A percentile compares a stretch with the other conserved stretches of the same genome.
phyloP scores from a whole-genome alignment of 2,797 vertebrate species.

The Tolypeutes matacus region DNA sequence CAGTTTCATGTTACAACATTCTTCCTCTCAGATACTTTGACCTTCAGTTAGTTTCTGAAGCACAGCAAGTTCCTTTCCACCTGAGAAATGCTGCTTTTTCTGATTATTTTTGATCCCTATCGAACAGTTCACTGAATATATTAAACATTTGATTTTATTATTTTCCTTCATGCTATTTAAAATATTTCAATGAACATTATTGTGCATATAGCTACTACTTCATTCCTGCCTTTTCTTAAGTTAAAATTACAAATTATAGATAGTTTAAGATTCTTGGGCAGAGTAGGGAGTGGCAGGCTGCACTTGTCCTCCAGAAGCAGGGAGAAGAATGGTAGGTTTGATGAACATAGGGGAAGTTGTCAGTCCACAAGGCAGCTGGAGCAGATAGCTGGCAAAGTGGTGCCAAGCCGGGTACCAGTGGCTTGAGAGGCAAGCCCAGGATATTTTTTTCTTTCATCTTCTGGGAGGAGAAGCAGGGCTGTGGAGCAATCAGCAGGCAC shows the following conservation, averaged over 20 bases:
- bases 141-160: background rate
- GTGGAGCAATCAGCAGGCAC: too few species aligned
- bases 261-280: background rate
- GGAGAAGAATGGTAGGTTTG: too few species aligned
- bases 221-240: background rate
- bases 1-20: slow-evolving; percentile 4
- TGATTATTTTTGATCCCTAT: background rate
- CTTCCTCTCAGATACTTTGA: background rate
- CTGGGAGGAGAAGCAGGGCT: too few species aligned
- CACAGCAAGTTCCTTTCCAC: background rate
- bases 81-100: background rate
- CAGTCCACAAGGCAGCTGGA: too few species aligned
- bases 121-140: background rate
- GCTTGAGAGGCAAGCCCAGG: too few species aligned
- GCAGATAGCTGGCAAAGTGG: too few species aligned
- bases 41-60: background rate
- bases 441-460: too few species aligned
- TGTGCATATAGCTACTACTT: background rate
- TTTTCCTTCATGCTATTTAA: background rate
- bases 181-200: background rate
- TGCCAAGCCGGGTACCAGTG: too few species aligned
- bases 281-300: too few species aligned
- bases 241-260: background rate
- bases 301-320: too few species aligned
- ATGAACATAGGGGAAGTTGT: too few species aligned